Evolutionary conservation across 2,113 vertebrate species (phyloP).

Genomic region (Aleadryas rufinucha): DNA sequence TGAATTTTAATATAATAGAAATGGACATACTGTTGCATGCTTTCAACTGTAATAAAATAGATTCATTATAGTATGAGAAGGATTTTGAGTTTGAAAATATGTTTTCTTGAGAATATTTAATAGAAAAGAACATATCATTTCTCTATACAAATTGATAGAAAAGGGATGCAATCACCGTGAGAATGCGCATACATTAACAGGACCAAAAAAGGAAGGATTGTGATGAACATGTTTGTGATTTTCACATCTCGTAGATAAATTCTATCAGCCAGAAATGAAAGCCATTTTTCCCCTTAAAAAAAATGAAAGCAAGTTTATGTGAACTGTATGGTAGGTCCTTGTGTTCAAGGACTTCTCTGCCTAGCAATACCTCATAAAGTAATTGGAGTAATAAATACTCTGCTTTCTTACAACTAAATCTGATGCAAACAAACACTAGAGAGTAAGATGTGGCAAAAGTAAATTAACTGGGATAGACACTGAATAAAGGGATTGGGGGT

Average conservation of each 20-base stretch:
- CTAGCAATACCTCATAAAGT: not conserved
- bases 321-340: not conserved
- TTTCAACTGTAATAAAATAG: conserved; percentile 50
- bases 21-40: not conserved
- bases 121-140: conserved; percentile 6
- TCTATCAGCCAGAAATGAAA: conserved; percentile 36
- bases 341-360: not conserved
- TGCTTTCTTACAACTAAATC: not conserved
- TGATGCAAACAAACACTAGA: not conserved
- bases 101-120: conserved; percentile 48
- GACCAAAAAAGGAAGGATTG: not conserved
- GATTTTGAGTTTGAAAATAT: not conserved
- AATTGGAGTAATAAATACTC: not conserved
- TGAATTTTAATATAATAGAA: conserved; percentile 31
- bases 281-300: not conserved
- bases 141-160: conserved; percentile 21
- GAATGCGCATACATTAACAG: not conserved
- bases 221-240: conserved; percentile 41
- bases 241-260: conserved; percentile 40
- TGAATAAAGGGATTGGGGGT: not conserved
- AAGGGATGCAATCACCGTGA: not conserved
- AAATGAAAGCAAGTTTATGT: not conserved
- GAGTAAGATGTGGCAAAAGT: not conserved
- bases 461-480: not conserved
- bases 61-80: conserved; percentile 5